Conservation (phyloP, 2,797 vertebrate genomes). For the Sarcoramphus papa region DNA sequence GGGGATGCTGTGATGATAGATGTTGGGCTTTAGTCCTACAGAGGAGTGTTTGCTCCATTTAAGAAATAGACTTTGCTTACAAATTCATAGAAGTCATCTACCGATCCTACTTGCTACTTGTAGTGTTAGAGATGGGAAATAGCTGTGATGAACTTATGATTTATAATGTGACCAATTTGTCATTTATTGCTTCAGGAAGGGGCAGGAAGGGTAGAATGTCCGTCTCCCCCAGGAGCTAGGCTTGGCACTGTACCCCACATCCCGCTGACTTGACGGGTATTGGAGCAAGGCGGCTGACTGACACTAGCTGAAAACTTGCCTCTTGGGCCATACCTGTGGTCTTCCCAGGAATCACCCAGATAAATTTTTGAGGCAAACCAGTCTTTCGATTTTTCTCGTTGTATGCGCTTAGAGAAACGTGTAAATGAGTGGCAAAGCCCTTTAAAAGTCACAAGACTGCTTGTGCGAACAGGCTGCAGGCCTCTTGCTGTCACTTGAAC, state of each 20-base stretch:
- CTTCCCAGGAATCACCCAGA: background rate
- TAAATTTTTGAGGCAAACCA: background rate
- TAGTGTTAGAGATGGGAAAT: background rate
- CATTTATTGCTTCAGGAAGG: background rate
- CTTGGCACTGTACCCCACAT: background rate
- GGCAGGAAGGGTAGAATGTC: background rate
- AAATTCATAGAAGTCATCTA: background rate
- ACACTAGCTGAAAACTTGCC: background rate
- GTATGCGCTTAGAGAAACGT: background rate
- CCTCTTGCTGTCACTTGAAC: background rate
- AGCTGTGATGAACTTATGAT: background rate
- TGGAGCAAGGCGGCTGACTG: background rate
- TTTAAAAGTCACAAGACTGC: background rate
- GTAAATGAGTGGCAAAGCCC: background rate
- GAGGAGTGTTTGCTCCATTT: background rate
- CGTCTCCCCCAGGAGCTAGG: background rate
- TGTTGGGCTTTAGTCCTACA: background rate
- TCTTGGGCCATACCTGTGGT: background rate
- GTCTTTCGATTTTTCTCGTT: background rate
- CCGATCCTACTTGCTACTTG: background rate
- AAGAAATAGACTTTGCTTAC: background rate
- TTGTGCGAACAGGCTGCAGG: background rate
- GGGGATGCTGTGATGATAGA: fast-evolving
- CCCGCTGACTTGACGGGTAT: fast-evolving
- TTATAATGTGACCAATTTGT: background rate